These are phyloP conservation scores for Chlorops oryzae DNA, from an alignment of 1,140 invertebrate species.

Conservation along the genomic window DNA sequence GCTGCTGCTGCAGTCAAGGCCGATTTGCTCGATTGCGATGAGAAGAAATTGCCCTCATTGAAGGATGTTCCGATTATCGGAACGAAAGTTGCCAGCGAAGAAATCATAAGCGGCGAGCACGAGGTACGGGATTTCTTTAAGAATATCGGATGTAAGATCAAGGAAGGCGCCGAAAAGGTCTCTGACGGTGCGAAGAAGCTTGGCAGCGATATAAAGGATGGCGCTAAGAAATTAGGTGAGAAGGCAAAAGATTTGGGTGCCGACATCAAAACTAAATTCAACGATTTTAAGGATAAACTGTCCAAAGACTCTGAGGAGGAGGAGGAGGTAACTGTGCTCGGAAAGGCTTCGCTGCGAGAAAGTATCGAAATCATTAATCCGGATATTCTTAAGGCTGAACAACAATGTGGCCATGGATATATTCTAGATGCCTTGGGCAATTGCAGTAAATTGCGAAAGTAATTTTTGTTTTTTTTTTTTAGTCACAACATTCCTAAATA, in stretches of 20 bases:
- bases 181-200: slow-evolving; percentile 33
- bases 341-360: too few species aligned
- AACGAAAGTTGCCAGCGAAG: slow-evolving; percentile 13
- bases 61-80: slow-evolving; percentile 21
- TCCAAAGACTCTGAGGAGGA: slow-evolving; percentile 31
- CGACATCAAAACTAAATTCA: slow-evolving; percentile 32
- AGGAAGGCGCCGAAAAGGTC: slow-evolving; percentile 31
- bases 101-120: slow-evolving; percentile 28
- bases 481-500: too few species aligned
- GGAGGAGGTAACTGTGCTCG: slow-evolving; percentile 24
- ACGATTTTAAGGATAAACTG: slow-evolving; percentile 37
- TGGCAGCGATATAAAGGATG: slow-evolving; percentile 31
- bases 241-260: slow-evolving; percentile 34
- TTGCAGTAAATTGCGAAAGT: slow-evolving; percentile 42
- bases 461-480: slow-evolving; percentile 1
- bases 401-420: slow-evolving; percentile 40
- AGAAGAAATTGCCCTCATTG: slow-evolving; percentile 20
- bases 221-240: slow-evolving; percentile 33
- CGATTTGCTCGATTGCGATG: slow-evolving; percentile 36
- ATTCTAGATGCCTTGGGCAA: slow-evolving; percentile 43
- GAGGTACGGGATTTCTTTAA: slow-evolving; percentile 39
- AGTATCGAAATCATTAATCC: slow-evolving; percentile 43
- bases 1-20: too few species aligned
- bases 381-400: slow-evolving; percentile 37
- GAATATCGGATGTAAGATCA: slow-evolving; percentile 37